A percentile compares a stretch with the other conserved stretches of the same genome.
phyloP scores from a whole-genome alignment of 2,797 vertebrate genomes.

The Brachyrhaphis roseni region DNA sequence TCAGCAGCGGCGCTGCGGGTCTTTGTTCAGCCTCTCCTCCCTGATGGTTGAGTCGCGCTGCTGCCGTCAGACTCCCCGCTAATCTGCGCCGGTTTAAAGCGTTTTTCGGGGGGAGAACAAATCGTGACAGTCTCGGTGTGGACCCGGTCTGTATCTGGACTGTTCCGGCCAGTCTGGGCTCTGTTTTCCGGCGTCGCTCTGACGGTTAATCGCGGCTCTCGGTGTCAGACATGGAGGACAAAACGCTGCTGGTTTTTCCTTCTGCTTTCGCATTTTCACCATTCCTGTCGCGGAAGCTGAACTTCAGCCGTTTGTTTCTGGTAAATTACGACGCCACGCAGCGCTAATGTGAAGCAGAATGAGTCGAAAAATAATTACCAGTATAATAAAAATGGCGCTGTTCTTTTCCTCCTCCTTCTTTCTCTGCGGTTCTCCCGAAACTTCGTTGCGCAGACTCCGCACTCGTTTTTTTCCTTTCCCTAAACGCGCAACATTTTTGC shows the following conservation, averaged over 20 bases:
- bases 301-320: not conserved
- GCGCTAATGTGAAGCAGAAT: too few species aligned
- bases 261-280: not conserved
- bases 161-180: too few species aligned
- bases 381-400: conserved; percentile 59
- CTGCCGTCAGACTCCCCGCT: not conserved
- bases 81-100: not conserved
- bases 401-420: conserved; percentile 56
- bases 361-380: conserved; percentile 53
- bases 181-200: not conserved
- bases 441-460: conserved; percentile 73
- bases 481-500: conserved; percentile 61
- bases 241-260: conserved; percentile 3
- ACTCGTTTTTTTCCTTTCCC: conserved; percentile 29
- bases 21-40: conserved; percentile 74
- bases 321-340: fast-evolving
- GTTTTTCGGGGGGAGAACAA: too few species aligned
- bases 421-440: conserved; percentile 67
- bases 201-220: not conserved
- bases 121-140: fast-evolving
- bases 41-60: conserved; percentile 13
- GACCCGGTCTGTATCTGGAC: fast-evolving
- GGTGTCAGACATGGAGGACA: conserved; percentile 7
- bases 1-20: conserved; percentile 43
- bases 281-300: fast-evolving